Percentiles rank a stretch among this genome's conserved stretches.
Conservation (phyloP, 1,140 invertebrate genomes). For the Tetraneura akinire region DNA sequence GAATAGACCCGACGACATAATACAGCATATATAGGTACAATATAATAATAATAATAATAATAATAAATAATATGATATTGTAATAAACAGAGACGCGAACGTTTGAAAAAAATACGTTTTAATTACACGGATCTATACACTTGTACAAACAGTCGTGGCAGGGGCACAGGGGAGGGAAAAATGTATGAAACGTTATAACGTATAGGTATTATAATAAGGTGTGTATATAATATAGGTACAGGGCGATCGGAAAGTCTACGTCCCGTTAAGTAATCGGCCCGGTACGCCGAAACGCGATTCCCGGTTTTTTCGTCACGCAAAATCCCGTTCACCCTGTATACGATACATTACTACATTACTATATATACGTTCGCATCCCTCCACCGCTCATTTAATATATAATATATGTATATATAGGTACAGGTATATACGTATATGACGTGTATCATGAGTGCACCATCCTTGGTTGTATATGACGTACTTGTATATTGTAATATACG, state of each 20-base stretch:
- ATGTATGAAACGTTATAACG: neutral
- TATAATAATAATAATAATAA: neutral
- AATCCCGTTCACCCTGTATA: neutral
- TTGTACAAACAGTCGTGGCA: slow-evolving; percentile 31
- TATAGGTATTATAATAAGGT: neutral
- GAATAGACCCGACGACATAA: neutral
- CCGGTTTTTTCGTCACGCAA: neutral
- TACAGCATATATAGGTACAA: neutral
- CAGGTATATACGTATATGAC: too few species aligned
- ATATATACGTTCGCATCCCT: too few species aligned
- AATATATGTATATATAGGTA: neutral
- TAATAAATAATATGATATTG: neutral
- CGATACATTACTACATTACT: too few species aligned
- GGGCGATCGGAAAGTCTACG: too few species aligned
- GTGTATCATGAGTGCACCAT: too few species aligned
- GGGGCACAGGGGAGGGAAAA: neutral
- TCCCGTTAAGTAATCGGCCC: neutral
- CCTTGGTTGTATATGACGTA: too few species aligned
- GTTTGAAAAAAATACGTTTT: neutral
- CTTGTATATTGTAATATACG: neutral
- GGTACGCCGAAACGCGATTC: neutral
- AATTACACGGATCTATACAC: slow-evolving; percentile 40
- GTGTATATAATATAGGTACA: neutral
- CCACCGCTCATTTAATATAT: too few species aligned
- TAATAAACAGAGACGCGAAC: neutral